Percentiles rank a stretch among this genome's conserved stretches.
These are phyloP conservation scores for Aepyceros melampus DNA, from an alignment of 2,113 vertebrate genomes.

Conservation along the genomic window DNA sequence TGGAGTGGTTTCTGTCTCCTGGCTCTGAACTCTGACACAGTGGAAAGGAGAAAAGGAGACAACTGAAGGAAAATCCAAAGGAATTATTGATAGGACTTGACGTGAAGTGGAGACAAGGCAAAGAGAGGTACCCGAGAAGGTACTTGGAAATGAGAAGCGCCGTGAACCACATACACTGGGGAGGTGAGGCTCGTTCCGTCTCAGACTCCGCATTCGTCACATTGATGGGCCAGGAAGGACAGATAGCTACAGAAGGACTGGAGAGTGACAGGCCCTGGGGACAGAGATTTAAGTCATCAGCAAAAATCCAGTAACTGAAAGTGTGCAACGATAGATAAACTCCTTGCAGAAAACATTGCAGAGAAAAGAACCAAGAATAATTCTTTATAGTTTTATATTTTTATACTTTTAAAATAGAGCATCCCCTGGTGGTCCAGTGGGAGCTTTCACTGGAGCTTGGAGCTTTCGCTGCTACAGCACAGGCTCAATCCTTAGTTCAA, in stretches of 20 bases:
- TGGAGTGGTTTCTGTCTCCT: background rate
- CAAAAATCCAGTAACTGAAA: background rate
- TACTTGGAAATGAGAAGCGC: background rate
- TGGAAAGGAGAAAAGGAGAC: background rate
- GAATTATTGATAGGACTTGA: background rate
- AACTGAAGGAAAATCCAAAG: background rate
- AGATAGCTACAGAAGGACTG: background rate
- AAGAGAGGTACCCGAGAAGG: background rate
- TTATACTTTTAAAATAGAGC: background rate
- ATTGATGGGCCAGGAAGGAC: background rate
- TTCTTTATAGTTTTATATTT: background rate
- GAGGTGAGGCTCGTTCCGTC: background rate
- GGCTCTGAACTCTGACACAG: background rate
- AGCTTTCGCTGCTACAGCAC: background rate
- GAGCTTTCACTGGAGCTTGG: background rate
- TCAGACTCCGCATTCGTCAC: background rate
- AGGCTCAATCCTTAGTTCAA: background rate
- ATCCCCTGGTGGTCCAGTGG: background rate
- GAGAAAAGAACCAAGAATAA: background rate
- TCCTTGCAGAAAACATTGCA: background rate
- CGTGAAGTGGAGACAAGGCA: background rate
- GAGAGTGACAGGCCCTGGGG: background rate
- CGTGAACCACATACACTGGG: background rate
- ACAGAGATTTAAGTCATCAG: background rate
- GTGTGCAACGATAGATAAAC: background rate